phyloP scores from a whole-genome alignment of 2,888 invertebrate genomes.

The Drosophila colorata region DNA sequence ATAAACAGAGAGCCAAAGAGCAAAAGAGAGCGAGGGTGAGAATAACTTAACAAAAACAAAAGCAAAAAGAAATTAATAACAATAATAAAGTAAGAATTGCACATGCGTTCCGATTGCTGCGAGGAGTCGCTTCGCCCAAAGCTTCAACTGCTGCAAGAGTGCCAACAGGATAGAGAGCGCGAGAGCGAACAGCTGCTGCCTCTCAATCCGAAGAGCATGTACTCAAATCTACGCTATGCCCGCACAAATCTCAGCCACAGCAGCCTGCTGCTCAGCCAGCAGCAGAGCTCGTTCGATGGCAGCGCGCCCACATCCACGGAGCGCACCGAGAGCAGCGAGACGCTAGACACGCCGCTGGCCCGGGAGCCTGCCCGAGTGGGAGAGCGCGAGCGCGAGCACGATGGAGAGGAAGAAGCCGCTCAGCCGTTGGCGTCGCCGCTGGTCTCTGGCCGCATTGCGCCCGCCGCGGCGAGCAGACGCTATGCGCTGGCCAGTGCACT shows the following conservation, averaged over 20 bases:
- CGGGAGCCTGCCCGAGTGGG: conserved; percentile 33
- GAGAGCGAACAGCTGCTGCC: conserved; percentile 43
- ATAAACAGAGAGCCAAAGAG: conserved; percentile 1
- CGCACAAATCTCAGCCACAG: conserved; percentile 84
- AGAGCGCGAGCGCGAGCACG: neutral
- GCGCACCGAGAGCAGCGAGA: conserved; percentile 75
- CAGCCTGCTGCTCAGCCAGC: conserved; percentile 80
- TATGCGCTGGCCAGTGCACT: conserved; percentile 69
- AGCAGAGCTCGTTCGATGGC: conserved; percentile 78
- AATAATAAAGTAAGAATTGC: conserved; percentile 21
- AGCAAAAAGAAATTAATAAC: neutral
- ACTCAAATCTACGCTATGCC: conserved; percentile 83
- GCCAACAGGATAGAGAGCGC: conserved; percentile 23
- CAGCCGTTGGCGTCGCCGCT: conserved; percentile 14
- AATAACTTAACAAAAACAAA: neutral
- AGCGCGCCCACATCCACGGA: conserved; percentile 57
- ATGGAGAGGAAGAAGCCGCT: conserved; percentile 16
- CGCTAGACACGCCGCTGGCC: conserved; percentile 58
- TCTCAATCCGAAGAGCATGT: conserved; percentile 65
- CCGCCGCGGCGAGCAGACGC: conserved; percentile 41
- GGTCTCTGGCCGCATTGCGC: conserved; percentile 31
- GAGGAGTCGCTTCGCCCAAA: conserved; percentile 59
- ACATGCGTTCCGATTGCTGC: conserved; percentile 49
- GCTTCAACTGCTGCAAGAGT: conserved; percentile 28
- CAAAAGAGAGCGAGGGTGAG: neutral